Conservation (phyloP, 2,113 vertebrate species). For the Eidolon helvum region DNA sequence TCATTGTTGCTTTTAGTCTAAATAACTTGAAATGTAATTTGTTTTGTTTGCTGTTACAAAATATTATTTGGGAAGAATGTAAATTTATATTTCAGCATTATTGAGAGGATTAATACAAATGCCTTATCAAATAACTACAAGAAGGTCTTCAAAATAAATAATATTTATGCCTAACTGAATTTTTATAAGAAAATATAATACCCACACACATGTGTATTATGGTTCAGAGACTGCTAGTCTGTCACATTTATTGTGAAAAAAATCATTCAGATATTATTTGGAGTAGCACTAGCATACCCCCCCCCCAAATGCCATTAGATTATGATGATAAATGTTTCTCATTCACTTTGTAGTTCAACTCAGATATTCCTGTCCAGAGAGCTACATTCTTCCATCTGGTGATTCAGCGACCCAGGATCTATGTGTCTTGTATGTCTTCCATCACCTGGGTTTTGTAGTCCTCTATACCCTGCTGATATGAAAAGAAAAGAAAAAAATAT, state of each 20-base stretch:
- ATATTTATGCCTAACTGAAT: neutral
- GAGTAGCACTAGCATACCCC: neutral
- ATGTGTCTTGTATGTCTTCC: neutral
- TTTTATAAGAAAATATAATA: neutral
- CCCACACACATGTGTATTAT: neutral
- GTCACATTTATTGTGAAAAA: conserved; percentile 15
- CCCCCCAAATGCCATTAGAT: neutral
- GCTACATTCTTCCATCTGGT: neutral
- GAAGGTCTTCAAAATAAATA: conserved; percentile 31
- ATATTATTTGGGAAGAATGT: neutral
- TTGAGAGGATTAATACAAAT: neutral
- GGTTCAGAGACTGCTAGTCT: neutral
- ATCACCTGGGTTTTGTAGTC: neutral
- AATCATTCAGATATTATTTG: neutral
- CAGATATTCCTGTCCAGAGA: neutral
- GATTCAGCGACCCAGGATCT: neutral
- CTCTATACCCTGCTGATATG: neutral
- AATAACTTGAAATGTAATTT: neutral
- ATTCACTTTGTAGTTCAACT: neutral
- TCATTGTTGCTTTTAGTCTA: neutral
- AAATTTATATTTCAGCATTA: conserved; percentile 17
- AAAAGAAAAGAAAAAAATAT: neutral
- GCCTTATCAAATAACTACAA: neutral
- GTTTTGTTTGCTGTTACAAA: neutral
- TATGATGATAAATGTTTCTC: neutral